Base-by-base conservation (phyloP, 2,113 vertebrate genomes). In the Gymnarchus niloticus region DNA sequence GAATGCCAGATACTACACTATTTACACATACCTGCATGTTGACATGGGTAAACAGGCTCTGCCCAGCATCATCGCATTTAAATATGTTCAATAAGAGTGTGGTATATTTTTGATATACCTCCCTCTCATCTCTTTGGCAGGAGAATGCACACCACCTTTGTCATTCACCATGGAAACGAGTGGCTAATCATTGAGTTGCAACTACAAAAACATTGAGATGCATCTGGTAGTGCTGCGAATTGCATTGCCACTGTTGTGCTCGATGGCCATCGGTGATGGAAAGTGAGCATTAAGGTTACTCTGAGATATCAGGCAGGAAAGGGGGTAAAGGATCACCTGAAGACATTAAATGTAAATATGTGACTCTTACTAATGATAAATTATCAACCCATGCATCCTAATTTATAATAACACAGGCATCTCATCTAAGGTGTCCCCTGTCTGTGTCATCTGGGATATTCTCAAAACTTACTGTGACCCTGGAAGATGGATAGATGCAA, bases 131-230 rank as follows among this genome's bases (percentile, higher is more conserved):
- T 37, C 7, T 56, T 56, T 54, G 57, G 81, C 49, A 83, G 23
- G 81, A 82, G 57, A 41, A 57, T 49, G 37, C 3, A 54, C 54
- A 41, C 56, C 52, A 46, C 81, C 54, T 81, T 83, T 19, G 8
- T 56, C 81, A 56, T 10, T 83, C 54, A 5, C 81, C 37, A 83
- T 59, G 81, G 81, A 33, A 83, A 83, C 41, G 81, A 21, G 37
- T 7, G 46, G 76, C 44, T 56, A 82, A 82, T 41, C 12, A 51
- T 28, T 3, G 49, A 54, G 51, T 12, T 21, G 23, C 23, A 57
- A 57, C 56, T 57, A 25, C 59, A n/a, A 7, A 25, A 65, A 21
- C 49, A 49, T 37, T 25, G 48, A 14, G 25, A 54, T 51, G 28
- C 2, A 10, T 82, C 80, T 37, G 48, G 28, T 25, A 54, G n/a